phyloP scores from a whole-genome alignment of 2,888 invertebrate genomes.

The Vandiemenella viatica region DNA sequence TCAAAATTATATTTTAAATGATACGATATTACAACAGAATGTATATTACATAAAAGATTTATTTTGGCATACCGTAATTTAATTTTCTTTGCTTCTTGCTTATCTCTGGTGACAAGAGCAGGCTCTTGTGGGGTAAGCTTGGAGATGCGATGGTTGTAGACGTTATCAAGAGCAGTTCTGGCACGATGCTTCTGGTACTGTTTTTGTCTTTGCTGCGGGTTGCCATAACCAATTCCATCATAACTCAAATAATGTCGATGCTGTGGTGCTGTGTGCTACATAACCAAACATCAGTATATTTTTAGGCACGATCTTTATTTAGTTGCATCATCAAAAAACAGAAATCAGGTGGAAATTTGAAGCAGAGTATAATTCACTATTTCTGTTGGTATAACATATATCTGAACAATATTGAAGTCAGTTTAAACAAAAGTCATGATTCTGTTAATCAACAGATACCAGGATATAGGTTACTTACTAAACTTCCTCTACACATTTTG shows the following conservation, averaged over 20 bases:
- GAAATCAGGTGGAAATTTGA: too few species aligned
- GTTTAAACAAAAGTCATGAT: too few species aligned
- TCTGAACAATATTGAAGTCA: too few species aligned
- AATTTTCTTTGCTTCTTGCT: slow-evolving; percentile 45
- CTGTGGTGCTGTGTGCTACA: slow-evolving; percentile 72
- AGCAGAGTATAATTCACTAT: too few species aligned
- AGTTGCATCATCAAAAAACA: too few species aligned
- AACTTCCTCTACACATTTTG: too few species aligned
- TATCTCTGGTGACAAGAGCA: slow-evolving; percentile 42
- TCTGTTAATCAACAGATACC: too few species aligned
- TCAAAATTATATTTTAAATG: too few species aligned
- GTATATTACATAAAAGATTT: background rate
- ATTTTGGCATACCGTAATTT: slow-evolving; percentile 46
- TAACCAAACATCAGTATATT: slow-evolving; percentile 10
- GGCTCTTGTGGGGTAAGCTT: slow-evolving; percentile 36
- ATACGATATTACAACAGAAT: too few species aligned
- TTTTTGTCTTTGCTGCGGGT: slow-evolving; percentile 59
- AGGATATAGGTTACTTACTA: too few species aligned
- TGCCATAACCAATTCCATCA: slow-evolving; percentile 66
- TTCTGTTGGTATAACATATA: too few species aligned
- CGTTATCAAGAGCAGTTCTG: slow-evolving; percentile 50
- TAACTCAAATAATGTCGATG: slow-evolving; percentile 70
- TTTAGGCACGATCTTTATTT: too few species aligned
- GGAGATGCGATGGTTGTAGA: slow-evolving; percentile 37
- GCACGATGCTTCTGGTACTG: slow-evolving; percentile 57